Evolutionary conservation across 2,888 invertebrate genomes (phyloP), one percentile per base, ranked within the genome.

Genomic region (Morinoia aosen): DNA sequence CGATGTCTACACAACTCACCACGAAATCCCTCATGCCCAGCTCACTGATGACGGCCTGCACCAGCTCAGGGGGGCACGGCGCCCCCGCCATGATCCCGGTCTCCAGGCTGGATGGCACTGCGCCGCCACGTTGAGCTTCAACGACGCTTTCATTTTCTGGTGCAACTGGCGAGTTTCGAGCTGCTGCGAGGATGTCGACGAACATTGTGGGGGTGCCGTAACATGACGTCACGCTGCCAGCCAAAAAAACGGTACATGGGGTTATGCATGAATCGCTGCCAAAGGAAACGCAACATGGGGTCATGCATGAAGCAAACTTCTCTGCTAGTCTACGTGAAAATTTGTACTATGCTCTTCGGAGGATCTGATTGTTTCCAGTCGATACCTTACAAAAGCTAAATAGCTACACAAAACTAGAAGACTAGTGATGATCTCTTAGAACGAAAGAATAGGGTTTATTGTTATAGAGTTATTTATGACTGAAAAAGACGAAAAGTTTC

Each of bases 141-240:
- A 8, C 93, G 8, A 12, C 93, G 0, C 19, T 56, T 76, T 25
- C 25, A 25, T 3, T 16, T 33, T 76, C 33, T 33, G 25, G 76
- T 25, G 76, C 76, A 16, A 48, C 48, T 48, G 2, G 48, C 5
- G 48, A 48, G 48, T 48, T 48, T 7, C 93, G 93, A 7, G 93
- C 93, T 5, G 25, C 57, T 14, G 93, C 93, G 33, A 98, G 97
- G 96, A 98, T 97, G 97, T 98, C 98, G 33, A 98, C 98, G 97
- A 98, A 98, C 99, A 99, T 99, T 5, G 99, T 99, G 12, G 99
- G 98, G 0, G 98, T 98, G 88, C 98, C 98, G 97, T 98, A 98
- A 58, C 98, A 97, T 0, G 98, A 97, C 0, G 98, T 98, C 97
- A 98, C 98, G 97, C 98, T 98, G 97, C 95, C 97, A 96, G 19